These are phyloP conservation scores for Caenorhabditis parvicauda DNA, from an alignment of 2,888 invertebrate species.

Conservation along the genomic window DNA sequence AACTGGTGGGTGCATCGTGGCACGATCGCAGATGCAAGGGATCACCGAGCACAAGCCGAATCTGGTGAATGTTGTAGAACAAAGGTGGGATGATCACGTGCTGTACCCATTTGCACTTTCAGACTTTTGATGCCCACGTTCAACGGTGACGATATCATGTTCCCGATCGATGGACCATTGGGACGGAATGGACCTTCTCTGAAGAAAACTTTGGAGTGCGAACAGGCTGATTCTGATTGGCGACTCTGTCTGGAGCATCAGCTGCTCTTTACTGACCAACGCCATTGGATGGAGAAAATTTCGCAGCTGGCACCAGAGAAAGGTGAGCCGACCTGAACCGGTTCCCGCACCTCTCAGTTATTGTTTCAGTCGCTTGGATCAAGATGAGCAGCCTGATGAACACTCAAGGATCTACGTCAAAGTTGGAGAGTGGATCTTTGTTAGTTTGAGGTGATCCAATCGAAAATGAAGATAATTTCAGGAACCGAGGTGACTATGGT, in stretches of 20 bases:
- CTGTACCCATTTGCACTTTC: background rate
- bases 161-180: constrained; percentile 50
- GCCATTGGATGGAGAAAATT: constrained; percentile 38
- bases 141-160: constrained; percentile 50
- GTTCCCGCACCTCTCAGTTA: background rate
- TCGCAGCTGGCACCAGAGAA: constrained; percentile 31
- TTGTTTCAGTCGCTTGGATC: no score
- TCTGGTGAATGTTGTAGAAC: constrained; percentile 36
- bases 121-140: constrained; percentile 50
- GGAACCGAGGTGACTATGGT: background rate
- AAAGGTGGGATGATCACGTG: constrained; percentile 12
- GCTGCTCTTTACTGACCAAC: constrained; percentile 34
- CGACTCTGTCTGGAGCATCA: constrained; percentile 35
- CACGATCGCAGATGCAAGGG: constrained; percentile 42
- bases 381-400: background rate
- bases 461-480: no score
- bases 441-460: background rate
- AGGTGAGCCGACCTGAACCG: constrained; percentile 14
- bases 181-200: constrained; percentile 42
- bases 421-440: constrained; percentile 4
- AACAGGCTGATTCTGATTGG: constrained; percentile 25
- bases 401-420: background rate
- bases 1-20: constrained; percentile 48
- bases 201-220: constrained; percentile 38
- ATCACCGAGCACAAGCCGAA: constrained; percentile 42